Evolutionary conservation across 2,113 vertebrate species (phyloP).

Genomic region (Acanthisitta chloris): DNA sequence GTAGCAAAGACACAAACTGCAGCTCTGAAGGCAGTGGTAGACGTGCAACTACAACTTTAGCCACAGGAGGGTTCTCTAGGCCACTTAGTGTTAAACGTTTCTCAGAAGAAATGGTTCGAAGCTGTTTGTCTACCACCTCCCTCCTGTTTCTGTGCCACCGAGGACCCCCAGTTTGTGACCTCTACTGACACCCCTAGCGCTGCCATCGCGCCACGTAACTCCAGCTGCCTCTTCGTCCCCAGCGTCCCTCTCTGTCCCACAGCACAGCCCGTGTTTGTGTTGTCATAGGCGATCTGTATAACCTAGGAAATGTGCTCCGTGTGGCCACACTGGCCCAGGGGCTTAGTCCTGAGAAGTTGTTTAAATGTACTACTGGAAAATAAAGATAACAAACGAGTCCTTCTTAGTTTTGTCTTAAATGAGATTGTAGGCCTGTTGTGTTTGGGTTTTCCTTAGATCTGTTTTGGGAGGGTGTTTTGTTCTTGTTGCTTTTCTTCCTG

Average conservation of each 20-base stretch:
- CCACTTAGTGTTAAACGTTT: not conserved
- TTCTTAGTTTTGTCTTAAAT: constrained; percentile 51
- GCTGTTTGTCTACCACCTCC: not conserved
- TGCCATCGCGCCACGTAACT: not conserved
- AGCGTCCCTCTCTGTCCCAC: not conserved
- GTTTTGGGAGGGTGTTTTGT: not conserved
- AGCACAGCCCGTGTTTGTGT: not conserved
- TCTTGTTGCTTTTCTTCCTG: not conserved
- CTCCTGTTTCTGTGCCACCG: not conserved
- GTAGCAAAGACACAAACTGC: not conserved
- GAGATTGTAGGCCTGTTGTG: not conserved
- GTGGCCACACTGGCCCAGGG: not conserved
- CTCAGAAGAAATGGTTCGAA: not conserved
- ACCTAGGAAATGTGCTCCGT: not conserved
- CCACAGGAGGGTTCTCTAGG: constrained; percentile 51
- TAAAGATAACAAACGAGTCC: not conserved
- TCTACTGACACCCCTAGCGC: not conserved
- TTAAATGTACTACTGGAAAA: constrained; percentile 61
- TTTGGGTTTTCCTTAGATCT: not conserved
- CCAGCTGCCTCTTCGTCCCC: not conserved
- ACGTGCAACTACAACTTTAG: constrained; percentile 1
- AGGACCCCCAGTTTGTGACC: not conserved
- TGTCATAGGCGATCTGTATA: not conserved
- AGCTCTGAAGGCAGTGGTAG: not conserved
- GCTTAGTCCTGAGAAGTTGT: constrained; percentile 29